A percentile compares a stretch with the other conserved stretches of the same genome.
Evolutionary conservation across 1,140 invertebrate genomes (phyloP).

Genomic region (Drosophila biarmipes): DNA sequence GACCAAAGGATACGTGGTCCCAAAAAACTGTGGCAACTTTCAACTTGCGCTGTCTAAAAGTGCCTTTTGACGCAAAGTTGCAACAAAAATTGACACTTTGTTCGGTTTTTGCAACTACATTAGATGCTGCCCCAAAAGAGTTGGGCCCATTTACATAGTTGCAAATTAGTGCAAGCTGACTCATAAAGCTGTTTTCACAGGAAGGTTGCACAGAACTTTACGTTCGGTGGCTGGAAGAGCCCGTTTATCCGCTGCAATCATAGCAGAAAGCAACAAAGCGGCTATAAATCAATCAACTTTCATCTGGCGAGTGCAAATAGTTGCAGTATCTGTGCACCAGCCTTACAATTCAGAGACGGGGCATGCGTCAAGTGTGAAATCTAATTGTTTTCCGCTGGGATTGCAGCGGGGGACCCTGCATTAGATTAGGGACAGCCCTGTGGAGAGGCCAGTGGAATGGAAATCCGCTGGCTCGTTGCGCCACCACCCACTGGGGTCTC

Average conservation of each 20-base stretch:
- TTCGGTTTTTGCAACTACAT: neutral
- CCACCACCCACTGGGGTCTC: neutral
- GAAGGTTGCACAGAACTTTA: neutral
- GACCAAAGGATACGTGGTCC: neutral
- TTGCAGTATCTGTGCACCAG: neutral
- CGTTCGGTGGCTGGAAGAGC: too few relatives aligned
- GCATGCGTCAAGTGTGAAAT: neutral
- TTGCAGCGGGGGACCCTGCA: neutral
- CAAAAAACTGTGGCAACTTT: neutral
- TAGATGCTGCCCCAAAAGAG: neutral
- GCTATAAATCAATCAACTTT: too few relatives aligned
- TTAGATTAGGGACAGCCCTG: neutral
- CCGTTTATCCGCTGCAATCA: too few relatives aligned
- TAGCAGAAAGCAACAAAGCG: too few relatives aligned
- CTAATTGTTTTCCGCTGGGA: neutral
- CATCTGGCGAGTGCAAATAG: neutral
- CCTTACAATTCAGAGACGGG: neutral
- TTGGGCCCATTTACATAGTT: neutral
- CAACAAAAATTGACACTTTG: slow-evolving; percentile 3
- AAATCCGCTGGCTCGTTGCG: neutral
- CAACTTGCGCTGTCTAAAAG: neutral
- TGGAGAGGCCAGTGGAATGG: neutral
- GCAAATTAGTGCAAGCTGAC: neutral
- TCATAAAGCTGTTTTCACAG: neutral
- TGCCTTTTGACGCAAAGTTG: neutral